A percentile compares a stretch with the other conserved stretches of the same genome.
Evolutionary conservation across 2,113 vertebrate species (phyloP).

Genomic region (Taurulus bubalis): DNA sequence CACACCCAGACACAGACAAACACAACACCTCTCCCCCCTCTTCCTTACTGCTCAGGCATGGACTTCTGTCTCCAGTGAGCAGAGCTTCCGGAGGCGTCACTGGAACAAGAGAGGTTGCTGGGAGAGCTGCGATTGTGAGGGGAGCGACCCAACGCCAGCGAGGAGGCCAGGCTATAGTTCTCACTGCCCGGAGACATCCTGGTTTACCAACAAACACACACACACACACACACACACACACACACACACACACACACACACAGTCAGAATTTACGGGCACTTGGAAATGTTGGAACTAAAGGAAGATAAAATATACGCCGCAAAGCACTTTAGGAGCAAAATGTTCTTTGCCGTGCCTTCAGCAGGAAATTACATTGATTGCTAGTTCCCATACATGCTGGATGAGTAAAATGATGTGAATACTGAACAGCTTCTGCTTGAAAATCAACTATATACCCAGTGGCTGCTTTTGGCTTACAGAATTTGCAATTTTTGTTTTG

Average conservation of each 20-base stretch:
- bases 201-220: constrained; percentile 23
- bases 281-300: constrained; percentile 4
- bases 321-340: constrained; percentile 9
- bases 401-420: neutral
- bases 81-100: constrained; percentile 91
- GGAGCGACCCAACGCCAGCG: constrained; percentile 90
- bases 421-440: neutral
- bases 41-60: constrained; percentile 96
- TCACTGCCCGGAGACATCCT: constrained; percentile 96
- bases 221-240: constrained; percentile 7
- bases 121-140: constrained; percentile 96
- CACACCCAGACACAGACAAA: neutral
- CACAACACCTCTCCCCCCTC: neutral
- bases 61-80: constrained; percentile 96
- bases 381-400: constrained; percentile 21
- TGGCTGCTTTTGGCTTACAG: neutral
- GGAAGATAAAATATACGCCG: constrained; percentile 32
- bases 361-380: constrained; percentile 43
- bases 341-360: constrained; percentile 11
- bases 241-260: constrained; percentile 17
- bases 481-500: neutral
- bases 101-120: constrained; percentile 95
- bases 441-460: neutral
- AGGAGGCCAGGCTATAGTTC: constrained; percentile 93
- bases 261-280: neutral